A percentile compares a stretch with the other conserved stretches of the same genome.
Evolutionary conservation across 1,140 invertebrate species (phyloP).

Genomic region (Hyphantria cunea): DNA sequence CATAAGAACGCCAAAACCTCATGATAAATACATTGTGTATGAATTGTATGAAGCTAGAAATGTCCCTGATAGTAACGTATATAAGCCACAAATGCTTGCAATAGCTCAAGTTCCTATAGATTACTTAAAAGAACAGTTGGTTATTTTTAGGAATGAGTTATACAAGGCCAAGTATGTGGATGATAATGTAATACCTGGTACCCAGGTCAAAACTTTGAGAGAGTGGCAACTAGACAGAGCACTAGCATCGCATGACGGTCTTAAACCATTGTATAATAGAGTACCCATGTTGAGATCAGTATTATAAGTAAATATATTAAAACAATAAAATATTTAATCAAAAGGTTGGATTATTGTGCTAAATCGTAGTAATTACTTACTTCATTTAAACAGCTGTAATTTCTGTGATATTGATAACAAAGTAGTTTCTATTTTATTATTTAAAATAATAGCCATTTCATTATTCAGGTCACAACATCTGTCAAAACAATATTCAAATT

Average conservation of each 20-base stretch:
- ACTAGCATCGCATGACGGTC: constrained; percentile 32
- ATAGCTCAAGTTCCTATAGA: constrained; percentile 63
- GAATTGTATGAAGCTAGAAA: constrained; percentile 66
- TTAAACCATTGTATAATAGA: constrained; percentile 32
- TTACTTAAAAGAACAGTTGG: constrained; percentile 64
- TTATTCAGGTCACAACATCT: too few species aligned
- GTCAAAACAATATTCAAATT: too few species aligned
- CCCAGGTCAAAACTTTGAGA: constrained; percentile 56
- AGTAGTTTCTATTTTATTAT: too few species aligned
- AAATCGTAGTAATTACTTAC: too few species aligned
- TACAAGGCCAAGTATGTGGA: constrained; percentile 63
- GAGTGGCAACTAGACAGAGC: constrained; percentile 70
- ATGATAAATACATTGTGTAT: constrained; percentile 63
- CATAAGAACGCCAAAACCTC: constrained; percentile 51
- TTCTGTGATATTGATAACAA: too few species aligned
- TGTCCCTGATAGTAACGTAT: constrained; percentile 36
- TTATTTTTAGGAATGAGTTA: constrained; percentile 54
- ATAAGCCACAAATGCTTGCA: constrained; percentile 56
- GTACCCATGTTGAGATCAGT: constrained; percentile 40
- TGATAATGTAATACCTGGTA: constrained; percentile 58
- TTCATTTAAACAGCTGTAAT: too few species aligned
- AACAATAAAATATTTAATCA: background rate
- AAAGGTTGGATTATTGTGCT: background rate
- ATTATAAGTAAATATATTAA: constrained; percentile 4
- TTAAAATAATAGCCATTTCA: too few species aligned